Evolutionary conservation across 2,113 vertebrate species (phyloP).

Genomic region (Sylvilagus bachmani): DNA sequence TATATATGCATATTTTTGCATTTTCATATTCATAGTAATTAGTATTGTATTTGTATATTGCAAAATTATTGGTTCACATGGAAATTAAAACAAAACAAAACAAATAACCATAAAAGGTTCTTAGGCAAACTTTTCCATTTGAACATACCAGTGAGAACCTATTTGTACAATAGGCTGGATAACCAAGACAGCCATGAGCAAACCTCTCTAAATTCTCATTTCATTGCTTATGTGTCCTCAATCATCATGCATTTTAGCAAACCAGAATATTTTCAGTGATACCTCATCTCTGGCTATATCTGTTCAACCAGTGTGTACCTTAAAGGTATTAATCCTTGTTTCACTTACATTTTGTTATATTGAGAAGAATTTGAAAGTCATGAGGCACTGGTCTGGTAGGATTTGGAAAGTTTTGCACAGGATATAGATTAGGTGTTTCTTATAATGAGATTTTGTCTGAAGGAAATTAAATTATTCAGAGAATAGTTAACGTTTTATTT

Average conservation of each 20-base stretch:
- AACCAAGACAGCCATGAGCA: not conserved
- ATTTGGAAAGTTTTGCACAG: constrained; percentile 29
- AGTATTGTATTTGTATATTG: not conserved
- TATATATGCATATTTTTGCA: not conserved
- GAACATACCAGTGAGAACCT: not conserved
- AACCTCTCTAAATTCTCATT: not conserved
- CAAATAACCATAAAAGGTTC: not conserved
- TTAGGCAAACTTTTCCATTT: not conserved
- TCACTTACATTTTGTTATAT: constrained; percentile 22
- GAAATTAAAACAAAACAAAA: not conserved
- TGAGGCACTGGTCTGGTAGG: not conserved
- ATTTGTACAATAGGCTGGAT: not conserved
- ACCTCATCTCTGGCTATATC: not conserved
- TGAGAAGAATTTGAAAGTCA: constrained; percentile 54
- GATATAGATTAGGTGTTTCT: not conserved
- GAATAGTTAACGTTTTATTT: not conserved
- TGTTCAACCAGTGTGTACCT: not conserved
- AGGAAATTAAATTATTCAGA: constrained; percentile 47
- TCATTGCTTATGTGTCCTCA: not conserved
- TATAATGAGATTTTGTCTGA: constrained; percentile 5
- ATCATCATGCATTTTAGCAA: not conserved
- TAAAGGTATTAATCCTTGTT: constrained; percentile 29
- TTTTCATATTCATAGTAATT: not conserved
- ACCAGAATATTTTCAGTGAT: not conserved
- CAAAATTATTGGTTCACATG: not conserved